Conservation (phyloP, 1,140 invertebrate species). For the Nasonia giraulti region DNA sequence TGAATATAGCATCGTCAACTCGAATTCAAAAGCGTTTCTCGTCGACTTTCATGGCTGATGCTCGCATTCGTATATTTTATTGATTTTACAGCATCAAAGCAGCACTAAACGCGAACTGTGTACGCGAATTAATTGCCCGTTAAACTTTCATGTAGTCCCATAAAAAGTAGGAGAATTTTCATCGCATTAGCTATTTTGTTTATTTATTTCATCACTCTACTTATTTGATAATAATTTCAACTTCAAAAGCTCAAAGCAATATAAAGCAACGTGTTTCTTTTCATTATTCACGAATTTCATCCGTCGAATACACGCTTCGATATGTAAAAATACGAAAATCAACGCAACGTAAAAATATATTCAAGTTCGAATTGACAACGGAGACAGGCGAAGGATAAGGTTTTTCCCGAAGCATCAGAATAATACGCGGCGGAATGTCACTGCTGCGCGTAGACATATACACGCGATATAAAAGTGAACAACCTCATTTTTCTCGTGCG, state of each 20-base stretch:
- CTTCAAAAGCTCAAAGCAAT: no score
- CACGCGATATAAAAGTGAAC: background rate
- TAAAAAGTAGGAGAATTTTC: background rate
- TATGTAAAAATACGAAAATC: no score
- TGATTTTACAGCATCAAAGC: background rate
- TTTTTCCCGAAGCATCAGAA: no score
- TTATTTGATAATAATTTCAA: no score
- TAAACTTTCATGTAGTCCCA: background rate
- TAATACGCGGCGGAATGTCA: no score
- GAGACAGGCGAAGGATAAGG: no score
- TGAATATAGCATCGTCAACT: slow-evolving; percentile 13
- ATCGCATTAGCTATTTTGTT: background rate
- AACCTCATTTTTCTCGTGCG: background rate
- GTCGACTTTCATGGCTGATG: background rate
- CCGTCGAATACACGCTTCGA: no score
- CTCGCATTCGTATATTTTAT: background rate
- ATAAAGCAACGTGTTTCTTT: no score
- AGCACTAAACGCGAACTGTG: background rate
- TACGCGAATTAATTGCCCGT: background rate
- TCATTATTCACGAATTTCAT: no score
- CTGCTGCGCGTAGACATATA: background rate
- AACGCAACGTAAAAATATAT: no score
- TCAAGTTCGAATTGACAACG: no score
- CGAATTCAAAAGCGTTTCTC: background rate
- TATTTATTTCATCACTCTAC: no score